Base-by-base conservation (phyloP, 2,888 invertebrate genomes). In the Sphinx pinastri region DNA sequence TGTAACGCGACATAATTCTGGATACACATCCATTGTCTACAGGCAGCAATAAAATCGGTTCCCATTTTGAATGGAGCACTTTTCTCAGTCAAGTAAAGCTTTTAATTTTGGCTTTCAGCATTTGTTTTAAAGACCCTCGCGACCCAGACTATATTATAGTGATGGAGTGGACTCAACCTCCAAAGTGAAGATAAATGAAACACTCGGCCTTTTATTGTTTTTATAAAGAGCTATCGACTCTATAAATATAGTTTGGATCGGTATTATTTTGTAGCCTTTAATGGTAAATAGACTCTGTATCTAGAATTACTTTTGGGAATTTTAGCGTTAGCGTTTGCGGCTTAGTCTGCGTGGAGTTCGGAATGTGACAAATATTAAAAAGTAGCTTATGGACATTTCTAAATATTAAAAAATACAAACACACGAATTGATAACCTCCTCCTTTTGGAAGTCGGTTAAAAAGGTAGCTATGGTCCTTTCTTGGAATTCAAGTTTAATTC, bases 21-120 rank as follows among this genome's bases (percentile, higher is more conserved):
- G 67, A 58, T 63, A 70, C 59, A 72, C 63, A 69, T 69, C 55
- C 52, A 66, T 68, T 54, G 59, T 59, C 66, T 68, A 45, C 68
- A 55, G 51, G 47, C 70, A 25, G 68, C 58, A 68, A 68, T 54
- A 31, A 66, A 68, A 67, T 67, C 67, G 54, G 57, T 59, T 49
- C 67, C 67, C 54, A 38, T 67, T 67, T 70, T 38, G 19, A 57
- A 70, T 57, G 16, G 58, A 59, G 19, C 57, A 38, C 66, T 55
- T 69, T 54, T 70, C 45, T 45, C 49, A 58, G 67, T 59, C 52
- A 59, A 70, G 45, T 45, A 47, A 52, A 16, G 67, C 57, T 70
- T 70, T 67, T 70, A 67, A 67, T 67, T 70, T 70, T 59, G 49
- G 59, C 59, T 68, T 31, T 58, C 8, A 58, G 51, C 70, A 45